Evolutionary conservation across 1,140 invertebrate species (phyloP).

Genomic region (Teleopsis dalmanni): DNA sequence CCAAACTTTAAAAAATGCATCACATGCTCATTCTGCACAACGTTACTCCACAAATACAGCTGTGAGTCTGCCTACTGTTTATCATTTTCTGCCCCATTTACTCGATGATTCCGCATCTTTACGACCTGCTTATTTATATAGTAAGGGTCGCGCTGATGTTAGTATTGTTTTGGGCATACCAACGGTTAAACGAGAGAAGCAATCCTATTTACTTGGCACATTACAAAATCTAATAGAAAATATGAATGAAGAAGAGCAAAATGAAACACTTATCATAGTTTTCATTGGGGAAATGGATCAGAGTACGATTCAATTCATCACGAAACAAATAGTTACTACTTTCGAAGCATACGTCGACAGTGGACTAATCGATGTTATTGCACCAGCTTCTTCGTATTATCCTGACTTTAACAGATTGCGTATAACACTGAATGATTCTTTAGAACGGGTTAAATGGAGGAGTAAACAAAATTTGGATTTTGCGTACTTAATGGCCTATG

Average conservation of each 20-base stretch:
- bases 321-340: slow-evolving; percentile 66
- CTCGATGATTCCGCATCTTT: slow-evolving; percentile 70
- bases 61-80: slow-evolving; percentile 67
- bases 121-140: slow-evolving; percentile 68
- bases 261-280: slow-evolving; percentile 80
- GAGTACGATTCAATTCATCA: slow-evolving; percentile 62
- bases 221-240: slow-evolving; percentile 79
- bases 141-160: slow-evolving; percentile 63
- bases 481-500: slow-evolving; percentile 93
- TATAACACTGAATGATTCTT: slow-evolving; percentile 77
- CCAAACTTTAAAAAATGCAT: slow-evolving; percentile 46
- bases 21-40: slow-evolving; percentile 20
- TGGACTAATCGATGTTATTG: slow-evolving; percentile 83
- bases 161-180: slow-evolving; percentile 81
- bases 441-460: slow-evolving; percentile 84
- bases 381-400: slow-evolving; percentile 80
- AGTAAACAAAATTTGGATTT: slow-evolving; percentile 98
- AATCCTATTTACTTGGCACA: slow-evolving; percentile 81
- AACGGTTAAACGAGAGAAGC: slow-evolving; percentile 81
- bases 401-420: slow-evolving; percentile 74
- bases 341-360: slow-evolving; percentile 67
- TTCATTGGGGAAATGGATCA: slow-evolving; percentile 80
- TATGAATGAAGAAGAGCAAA: slow-evolving; percentile 67
- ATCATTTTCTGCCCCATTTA: slow-evolving; percentile 82
- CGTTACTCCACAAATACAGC: slow-evolving; percentile 24